These are phyloP conservation scores for Agrilus cyanescens DNA, from an alignment of 2,888 invertebrate species.

Conservation along the genomic window DNA sequence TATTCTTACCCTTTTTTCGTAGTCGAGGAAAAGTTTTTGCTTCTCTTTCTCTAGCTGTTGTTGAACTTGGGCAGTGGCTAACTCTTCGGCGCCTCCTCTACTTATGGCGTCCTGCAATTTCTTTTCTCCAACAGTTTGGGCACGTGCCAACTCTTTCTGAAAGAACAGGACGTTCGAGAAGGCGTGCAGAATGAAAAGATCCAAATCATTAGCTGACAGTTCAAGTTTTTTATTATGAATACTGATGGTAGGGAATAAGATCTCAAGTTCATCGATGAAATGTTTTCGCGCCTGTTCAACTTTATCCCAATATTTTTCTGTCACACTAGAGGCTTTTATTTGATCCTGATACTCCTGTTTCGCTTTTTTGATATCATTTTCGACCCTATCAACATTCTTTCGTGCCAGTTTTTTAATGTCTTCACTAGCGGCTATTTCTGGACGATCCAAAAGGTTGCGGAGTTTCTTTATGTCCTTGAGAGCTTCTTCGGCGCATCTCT, in stretches of 20 bases:
- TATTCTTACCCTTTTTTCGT: slow-evolving; percentile 52
- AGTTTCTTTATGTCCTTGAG: slow-evolving; percentile 33
- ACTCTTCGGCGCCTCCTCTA: slow-evolving; percentile 39
- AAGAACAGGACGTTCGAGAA: slow-evolving; percentile 64
- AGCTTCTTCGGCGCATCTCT: slow-evolving; percentile 40
- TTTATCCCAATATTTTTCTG: slow-evolving; percentile 74
- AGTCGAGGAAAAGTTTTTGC: slow-evolving; percentile 53
- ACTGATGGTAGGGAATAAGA: slow-evolving; percentile 61
- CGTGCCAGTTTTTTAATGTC: slow-evolving; percentile 40
- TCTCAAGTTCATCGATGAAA: slow-evolving; percentile 53
- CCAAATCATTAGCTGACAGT: slow-evolving; percentile 53
- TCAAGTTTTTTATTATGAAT: slow-evolving; percentile 51
- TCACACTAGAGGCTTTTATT: slow-evolving; percentile 45
- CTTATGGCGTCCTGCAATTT: slow-evolving; percentile 52
- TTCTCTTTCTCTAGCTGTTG: slow-evolving; percentile 59
- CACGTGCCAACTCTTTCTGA: slow-evolving; percentile 62
- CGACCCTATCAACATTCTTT: slow-evolving; percentile 41
- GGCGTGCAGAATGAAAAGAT: slow-evolving; percentile 67
- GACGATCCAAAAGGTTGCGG: slow-evolving; percentile 33
- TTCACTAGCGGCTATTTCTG: slow-evolving; percentile 31
- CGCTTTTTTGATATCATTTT: slow-evolving; percentile 46
- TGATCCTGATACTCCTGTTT: slow-evolving; percentile 48
- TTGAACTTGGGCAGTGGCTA: slow-evolving; percentile 46
- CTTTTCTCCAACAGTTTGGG: slow-evolving; percentile 52
- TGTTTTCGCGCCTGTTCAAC: slow-evolving; percentile 51